These are phyloP conservation scores for Osmerus mordax DNA, from an alignment of 2,113 vertebrate species.

Conservation along the genomic window DNA sequence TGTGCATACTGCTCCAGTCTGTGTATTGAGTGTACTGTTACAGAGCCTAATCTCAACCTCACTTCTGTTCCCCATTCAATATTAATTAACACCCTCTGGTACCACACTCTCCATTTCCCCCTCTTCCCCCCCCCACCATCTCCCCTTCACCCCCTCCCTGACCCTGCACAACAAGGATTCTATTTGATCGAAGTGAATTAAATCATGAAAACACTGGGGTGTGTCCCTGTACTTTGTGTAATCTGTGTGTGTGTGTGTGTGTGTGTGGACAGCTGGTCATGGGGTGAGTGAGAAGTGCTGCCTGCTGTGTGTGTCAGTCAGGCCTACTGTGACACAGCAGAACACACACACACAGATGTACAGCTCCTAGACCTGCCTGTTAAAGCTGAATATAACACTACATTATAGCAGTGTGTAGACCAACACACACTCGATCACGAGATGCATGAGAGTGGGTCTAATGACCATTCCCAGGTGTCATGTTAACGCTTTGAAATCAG, in stretches of 20 bases:
- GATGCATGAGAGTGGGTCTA: too few species aligned
- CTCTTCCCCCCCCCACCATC: not conserved
- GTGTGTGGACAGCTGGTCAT: constrained; percentile 39
- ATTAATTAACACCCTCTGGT: constrained; percentile 43
- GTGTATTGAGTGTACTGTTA: constrained; percentile 7
- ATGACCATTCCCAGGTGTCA: not conserved
- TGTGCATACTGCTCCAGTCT: not conserved
- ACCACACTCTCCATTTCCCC: not conserved
- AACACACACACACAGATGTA: constrained; percentile 22
- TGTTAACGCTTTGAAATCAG: not conserved
- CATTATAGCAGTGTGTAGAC: too few species aligned
- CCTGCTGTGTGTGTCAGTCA: constrained; percentile 26
- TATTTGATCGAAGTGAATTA: not conserved
- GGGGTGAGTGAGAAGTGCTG: constrained; percentile 37
- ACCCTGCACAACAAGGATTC: too few species aligned
- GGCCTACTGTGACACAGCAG: constrained; percentile 42
- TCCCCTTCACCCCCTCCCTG: not conserved
- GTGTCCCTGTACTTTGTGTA: not conserved
- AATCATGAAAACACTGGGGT: constrained; percentile 1
- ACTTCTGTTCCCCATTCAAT: constrained; percentile 45
- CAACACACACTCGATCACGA: too few species aligned
- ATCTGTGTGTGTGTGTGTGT: not conserved
- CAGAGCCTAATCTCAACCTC: constrained; percentile 13
- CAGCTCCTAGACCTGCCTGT: constrained; percentile 2
- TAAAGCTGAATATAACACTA: too few species aligned